Evolutionary conservation across 2,797 vertebrate genomes (phyloP).

Genomic region (Parotocinclus haroldoi): DNA sequence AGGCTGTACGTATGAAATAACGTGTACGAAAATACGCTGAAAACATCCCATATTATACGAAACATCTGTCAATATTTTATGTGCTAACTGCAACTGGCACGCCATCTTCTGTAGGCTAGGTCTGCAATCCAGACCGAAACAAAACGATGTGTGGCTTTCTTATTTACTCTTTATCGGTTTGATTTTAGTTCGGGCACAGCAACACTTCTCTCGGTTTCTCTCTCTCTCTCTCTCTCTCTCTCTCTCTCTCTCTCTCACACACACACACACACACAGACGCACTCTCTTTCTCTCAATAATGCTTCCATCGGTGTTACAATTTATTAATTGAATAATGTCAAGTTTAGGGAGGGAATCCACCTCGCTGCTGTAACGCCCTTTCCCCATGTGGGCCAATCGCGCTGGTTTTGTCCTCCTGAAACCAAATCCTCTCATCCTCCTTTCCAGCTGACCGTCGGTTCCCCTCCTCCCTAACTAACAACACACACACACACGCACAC

Average conservation of each 20-base stretch:
- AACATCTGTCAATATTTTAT: too few relatives aligned
- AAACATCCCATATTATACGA: too few relatives aligned
- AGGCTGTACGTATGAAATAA: too few relatives aligned
- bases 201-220: background rate
- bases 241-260: background rate
- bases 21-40: too few relatives aligned
- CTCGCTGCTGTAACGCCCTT: conserved; percentile 71
- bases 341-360: conserved; percentile 74
- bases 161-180: too few relatives aligned
- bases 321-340: conserved; percentile 86
- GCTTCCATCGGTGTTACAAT: conserved; percentile 59
- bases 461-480: conserved; percentile 58
- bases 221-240: background rate
- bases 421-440: conserved; percentile 65
- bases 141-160: too few relatives aligned
- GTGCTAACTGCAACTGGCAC: too few relatives aligned
- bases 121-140: too few relatives aligned
- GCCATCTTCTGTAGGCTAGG: too few relatives aligned
- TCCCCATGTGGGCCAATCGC: conserved; percentile 78
- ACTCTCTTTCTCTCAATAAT: conserved; percentile 33
- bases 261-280: too few relatives aligned
- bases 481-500: background rate
- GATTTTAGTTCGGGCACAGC: too few relatives aligned
- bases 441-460: conserved; percentile 54
- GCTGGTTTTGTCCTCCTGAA: conserved; percentile 65